phyloP scores from a whole-genome alignment of 1,140 invertebrate species.

The Aphis gossypii region DNA sequence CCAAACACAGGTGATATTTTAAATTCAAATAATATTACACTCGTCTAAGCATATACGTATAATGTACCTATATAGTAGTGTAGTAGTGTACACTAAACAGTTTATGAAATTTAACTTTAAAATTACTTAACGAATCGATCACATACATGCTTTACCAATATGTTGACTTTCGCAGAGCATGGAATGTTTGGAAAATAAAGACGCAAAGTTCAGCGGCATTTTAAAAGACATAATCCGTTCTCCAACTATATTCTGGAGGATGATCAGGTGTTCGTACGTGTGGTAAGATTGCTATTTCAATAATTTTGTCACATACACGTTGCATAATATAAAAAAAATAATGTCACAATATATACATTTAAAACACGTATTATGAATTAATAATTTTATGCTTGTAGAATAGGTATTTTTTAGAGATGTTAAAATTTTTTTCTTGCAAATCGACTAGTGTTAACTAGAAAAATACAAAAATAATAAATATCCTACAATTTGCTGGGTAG shows the following conservation, averaged over 20 bases:
- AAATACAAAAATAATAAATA: too few species aligned
- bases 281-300: constrained; percentile 2
- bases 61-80: background rate
- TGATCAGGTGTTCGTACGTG: constrained; percentile 19
- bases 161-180: background rate
- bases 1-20: background rate
- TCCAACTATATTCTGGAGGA: constrained; percentile 10
- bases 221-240: constrained; percentile 9
- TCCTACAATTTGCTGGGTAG: background rate
- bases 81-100: background rate
- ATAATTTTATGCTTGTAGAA: too few species aligned
- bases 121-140: background rate
- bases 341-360: background rate
- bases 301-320: background rate
- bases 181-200: background rate
- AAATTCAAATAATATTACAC: background rate
- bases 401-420: background rate
- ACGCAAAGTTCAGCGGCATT: background rate
- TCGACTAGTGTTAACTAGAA: too few species aligned
- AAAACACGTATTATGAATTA: background rate
- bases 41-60: background rate
- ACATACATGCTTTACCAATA: background rate
- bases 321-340: too few species aligned
- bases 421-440: background rate
- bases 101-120: background rate